Percentiles rank a stretch among this genome's conserved stretches.
phyloP scores from a whole-genome alignment of 2,797 vertebrate genomes.

The Pelochelys cantorii region DNA sequence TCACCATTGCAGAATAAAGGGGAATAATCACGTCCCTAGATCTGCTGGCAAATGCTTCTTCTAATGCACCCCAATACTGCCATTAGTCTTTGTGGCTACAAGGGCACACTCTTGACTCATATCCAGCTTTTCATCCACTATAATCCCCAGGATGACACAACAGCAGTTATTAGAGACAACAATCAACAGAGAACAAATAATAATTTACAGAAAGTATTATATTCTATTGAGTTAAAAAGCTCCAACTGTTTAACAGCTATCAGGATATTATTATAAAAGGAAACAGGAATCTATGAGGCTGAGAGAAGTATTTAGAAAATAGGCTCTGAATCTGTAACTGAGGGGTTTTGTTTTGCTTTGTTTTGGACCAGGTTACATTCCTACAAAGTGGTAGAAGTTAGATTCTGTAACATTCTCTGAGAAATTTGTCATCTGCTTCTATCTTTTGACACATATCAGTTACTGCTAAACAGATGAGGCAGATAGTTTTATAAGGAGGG shows the following conservation, averaged over 20 bases:
- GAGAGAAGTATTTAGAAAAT: slow-evolving; percentile 46
- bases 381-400: not conserved
- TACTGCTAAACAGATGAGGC: slow-evolving; percentile 19
- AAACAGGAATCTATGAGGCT: slow-evolving; percentile 21
- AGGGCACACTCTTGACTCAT: no score
- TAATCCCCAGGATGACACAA: not conserved
- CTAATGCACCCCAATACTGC: no score
- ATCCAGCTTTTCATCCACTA: no score
- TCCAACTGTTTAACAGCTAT: not conserved
- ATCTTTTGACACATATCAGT: not conserved
- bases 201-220: slow-evolving; percentile 29
- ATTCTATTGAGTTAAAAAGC: slow-evolving; percentile 23
- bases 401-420: not conserved
- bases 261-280: slow-evolving; percentile 27
- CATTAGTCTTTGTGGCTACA: no score
- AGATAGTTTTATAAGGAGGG: slow-evolving; percentile 10
- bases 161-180: slow-evolving; percentile 41
- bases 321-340: slow-evolving; percentile 38
- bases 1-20: no score
- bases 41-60: no score
- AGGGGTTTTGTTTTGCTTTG: not conserved
- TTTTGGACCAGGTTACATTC: not conserved
- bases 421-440: slow-evolving; percentile 29
- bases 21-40: no score
- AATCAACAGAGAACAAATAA: slow-evolving; percentile 46